phyloP scores from a whole-genome alignment of 2,113 vertebrate genomes.

The Mustela lutreola region DNA sequence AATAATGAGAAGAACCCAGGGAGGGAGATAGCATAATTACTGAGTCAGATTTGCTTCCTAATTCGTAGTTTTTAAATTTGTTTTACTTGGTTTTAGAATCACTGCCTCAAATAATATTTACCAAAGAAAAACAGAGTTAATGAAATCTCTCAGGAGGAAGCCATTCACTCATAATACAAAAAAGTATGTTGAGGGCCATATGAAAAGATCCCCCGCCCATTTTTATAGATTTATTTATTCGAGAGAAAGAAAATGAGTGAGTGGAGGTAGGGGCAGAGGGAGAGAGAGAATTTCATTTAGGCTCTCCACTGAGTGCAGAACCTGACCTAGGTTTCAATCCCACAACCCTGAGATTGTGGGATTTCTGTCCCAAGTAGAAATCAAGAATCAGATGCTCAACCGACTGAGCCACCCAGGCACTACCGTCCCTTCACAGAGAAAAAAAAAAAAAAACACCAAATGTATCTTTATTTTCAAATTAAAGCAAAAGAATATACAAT shows the following conservation, averaged over 20 bases:
- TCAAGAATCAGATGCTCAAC: neutral
- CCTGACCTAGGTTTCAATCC: neutral
- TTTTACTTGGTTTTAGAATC: constrained; percentile 63
- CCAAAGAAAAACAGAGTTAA: constrained; percentile 51
- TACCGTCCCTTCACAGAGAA: neutral
- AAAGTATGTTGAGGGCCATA: neutral
- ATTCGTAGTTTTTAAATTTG: constrained; percentile 17
- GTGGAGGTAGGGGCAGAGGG: neutral
- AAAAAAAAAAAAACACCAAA: neutral
- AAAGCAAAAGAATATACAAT: neutral
- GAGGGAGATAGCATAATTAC: neutral
- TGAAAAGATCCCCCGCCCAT: neutral
- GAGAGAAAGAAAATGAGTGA: neutral
- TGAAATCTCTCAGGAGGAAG: constrained; percentile 39
- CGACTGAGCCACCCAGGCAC: neutral
- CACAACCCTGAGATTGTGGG: neutral
- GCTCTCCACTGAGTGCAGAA: neutral
- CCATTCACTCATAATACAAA: neutral
- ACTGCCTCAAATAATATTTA: constrained; percentile 2
- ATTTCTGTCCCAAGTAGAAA: neutral
- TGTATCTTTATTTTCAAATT: constrained; percentile 6
- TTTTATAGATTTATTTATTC: neutral
- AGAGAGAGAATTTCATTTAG: neutral
- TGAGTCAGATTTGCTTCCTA: neutral
- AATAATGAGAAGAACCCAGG: neutral